Base-by-base conservation (phyloP, 2,113 vertebrate genomes). In the Bufo gargarizans region DNA sequence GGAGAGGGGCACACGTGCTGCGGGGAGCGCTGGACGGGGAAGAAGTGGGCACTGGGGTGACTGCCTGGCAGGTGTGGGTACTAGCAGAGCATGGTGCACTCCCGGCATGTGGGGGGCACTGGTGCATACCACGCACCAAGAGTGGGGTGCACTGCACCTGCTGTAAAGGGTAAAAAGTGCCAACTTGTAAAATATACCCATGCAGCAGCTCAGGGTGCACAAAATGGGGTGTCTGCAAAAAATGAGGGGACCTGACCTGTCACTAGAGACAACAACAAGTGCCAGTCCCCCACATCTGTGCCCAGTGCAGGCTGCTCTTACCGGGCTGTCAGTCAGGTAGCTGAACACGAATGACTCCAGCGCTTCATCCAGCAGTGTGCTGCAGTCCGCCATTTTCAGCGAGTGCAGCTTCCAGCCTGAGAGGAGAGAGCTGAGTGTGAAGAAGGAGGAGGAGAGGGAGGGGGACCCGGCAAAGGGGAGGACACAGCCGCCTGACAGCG, bases 371-470 rank as follows among this genome's bases (percentile, higher is more conserved):
- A 98, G 96, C 93, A 99, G 96, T 95, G 96, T 94, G 95, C 96
- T 95, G 96, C 97, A 97, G 96, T 98, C 97, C 97, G 96, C 98
- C 98, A 99, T 99, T 97, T 98, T 99, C 96, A 96, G 96, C 94
- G 80, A 71, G 85, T 83, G 85, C 81, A 78, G 80, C 61, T 79
- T 58, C 59, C 61, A 58, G 85, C 19, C 55, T 43, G 65, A 17
- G 85, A 77, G 63, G 50, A 56, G 79, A 20, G 81, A 88, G 55
- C 74, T 59, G 50, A 87, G 72, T 19, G 82, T 45, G 72, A 55
- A 65, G 77, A 67, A 20, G 71, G 71, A 84, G 72, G 71, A 78
- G 19, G 33, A 86, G 89, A 58, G 45, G 47, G 78, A 11, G 65
- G 79, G 17, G 77, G 55, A 3, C 12, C 12, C 61, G 69, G 19